Conservation (phyloP, 1,140 invertebrate genomes). For the Sycobia sp. region DNA sequence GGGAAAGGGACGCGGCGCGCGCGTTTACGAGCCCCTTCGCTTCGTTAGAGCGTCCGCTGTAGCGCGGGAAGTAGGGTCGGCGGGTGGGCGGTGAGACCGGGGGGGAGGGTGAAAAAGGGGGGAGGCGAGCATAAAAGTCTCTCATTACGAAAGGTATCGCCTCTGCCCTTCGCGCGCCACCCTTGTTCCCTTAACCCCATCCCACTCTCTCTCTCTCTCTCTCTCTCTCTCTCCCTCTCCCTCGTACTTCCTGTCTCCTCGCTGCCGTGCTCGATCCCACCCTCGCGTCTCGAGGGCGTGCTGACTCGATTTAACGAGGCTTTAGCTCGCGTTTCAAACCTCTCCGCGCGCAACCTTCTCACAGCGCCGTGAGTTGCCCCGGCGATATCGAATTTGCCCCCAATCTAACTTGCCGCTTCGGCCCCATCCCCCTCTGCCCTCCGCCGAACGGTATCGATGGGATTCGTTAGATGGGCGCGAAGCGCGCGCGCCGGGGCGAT, state of each 20-base stretch:
- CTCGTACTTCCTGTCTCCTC: not conserved
- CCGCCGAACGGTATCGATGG: constrained; percentile 24
- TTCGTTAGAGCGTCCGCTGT: constrained; percentile 36
- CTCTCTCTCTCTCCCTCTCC: not conserved
- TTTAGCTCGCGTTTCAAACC: constrained; percentile 28
- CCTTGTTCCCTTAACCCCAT: not conserved
- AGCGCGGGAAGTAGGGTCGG: too few relatives aligned
- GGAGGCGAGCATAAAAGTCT: constrained; percentile 42
- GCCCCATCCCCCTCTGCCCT: too few relatives aligned
- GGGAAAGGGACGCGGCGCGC: constrained; percentile 4
- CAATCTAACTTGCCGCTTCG: constrained; percentile 26
- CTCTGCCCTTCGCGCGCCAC: not conserved
- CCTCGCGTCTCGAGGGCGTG: not conserved
- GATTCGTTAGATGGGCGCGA: constrained; percentile 1
- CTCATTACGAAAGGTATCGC: constrained; percentile 37
- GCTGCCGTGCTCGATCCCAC: too few relatives aligned
- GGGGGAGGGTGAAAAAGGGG: too few relatives aligned
- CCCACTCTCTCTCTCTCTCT: not conserved
- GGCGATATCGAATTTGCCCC: constrained; percentile 29
- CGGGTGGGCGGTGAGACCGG: too few relatives aligned
- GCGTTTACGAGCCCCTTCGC: constrained; percentile 34
- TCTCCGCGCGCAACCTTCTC: constrained; percentile 4
- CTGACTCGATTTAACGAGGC: constrained; percentile 33
- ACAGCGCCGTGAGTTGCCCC: constrained; percentile 8
- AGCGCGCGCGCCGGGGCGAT: too few relatives aligned